A percentile compares a stretch with the other conserved stretches of the same genome.
These are phyloP conservation scores for Hermetia illucens DNA, from an alignment of 1,140 invertebrate genomes.

Conservation along the genomic window DNA sequence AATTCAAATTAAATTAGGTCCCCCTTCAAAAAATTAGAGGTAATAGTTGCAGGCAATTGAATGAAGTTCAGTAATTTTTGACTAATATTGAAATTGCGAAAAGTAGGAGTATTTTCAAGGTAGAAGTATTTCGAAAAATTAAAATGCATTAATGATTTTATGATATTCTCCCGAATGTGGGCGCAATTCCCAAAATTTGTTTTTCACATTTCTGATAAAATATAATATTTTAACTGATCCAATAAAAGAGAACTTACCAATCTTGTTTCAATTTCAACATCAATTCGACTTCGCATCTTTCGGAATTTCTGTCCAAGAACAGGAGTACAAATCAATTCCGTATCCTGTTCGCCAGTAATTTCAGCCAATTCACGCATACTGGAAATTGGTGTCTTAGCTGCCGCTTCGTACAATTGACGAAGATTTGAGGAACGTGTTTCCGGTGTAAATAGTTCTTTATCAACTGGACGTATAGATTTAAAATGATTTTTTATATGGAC, in stretches of 20 bases:
- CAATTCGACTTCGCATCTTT: conserved; percentile 48
- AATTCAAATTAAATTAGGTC: too few relatives aligned
- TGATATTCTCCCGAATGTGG: too few relatives aligned
- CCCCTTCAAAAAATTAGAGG: too few relatives aligned
- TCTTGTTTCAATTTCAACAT: conserved; percentile 74
- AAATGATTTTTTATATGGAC: conserved; percentile 59
- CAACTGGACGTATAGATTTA: conserved; percentile 42
- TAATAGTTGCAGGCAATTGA: too few relatives aligned
- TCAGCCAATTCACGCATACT: conserved; percentile 20
- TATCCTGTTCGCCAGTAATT: conserved; percentile 30
- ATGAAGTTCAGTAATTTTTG: too few relatives aligned
- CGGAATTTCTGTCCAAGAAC: conserved; percentile 54
- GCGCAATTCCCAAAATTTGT: too few relatives aligned
- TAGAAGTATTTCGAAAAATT: too few relatives aligned
- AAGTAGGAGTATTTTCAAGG: too few relatives aligned
- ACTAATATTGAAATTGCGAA: too few relatives aligned
- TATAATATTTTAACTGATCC: too few relatives aligned
- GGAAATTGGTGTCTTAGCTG: conserved; percentile 34
- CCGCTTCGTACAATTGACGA: conserved; percentile 56
- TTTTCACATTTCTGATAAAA: too few relatives aligned
- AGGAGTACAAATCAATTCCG: conserved; percentile 59
- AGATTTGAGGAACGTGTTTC: conserved; percentile 43
- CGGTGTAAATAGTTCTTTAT: conserved; percentile 51
- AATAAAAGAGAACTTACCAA: conserved; percentile 51
- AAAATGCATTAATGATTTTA: too few relatives aligned